phyloP scores from a whole-genome alignment of 2,797 vertebrate species.

The Hoplostethus atlanticus region DNA sequence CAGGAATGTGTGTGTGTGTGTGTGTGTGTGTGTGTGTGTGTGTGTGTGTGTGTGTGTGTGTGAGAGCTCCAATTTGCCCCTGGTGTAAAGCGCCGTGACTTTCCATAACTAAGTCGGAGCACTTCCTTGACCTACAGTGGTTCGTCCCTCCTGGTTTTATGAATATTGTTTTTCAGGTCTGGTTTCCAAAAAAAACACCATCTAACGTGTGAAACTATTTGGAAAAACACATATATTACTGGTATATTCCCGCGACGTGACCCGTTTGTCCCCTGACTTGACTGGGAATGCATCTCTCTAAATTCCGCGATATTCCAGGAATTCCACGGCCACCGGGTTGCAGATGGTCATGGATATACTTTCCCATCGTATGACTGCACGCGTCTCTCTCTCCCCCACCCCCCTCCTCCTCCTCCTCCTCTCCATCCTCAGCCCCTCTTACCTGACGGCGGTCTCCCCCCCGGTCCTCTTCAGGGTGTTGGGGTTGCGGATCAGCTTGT shows the following conservation, averaged over 20 bases:
- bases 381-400: no score
- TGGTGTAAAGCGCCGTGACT: background rate
- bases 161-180: background rate
- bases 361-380: no score
- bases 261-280: no score
- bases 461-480: conserved; percentile 97
- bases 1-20: background rate
- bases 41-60: background rate
- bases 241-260: no score
- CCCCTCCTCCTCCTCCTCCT: background rate
- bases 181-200: background rate
- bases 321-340: no score
- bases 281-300: no score
- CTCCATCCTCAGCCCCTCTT: conserved; percentile 31
- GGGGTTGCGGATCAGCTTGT: conserved; percentile 98
- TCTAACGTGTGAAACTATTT: background rate
- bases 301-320: no score
- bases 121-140: no score
- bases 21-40: background rate
- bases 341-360: no score
- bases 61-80: background rate
- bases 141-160: background rate
- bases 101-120: background rate
- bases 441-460: conserved; percentile 89
- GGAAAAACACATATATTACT: background rate